These are phyloP conservation scores for Volucella zonaria DNA, from an alignment of 2,888 invertebrate species.

Conservation along the genomic window DNA sequence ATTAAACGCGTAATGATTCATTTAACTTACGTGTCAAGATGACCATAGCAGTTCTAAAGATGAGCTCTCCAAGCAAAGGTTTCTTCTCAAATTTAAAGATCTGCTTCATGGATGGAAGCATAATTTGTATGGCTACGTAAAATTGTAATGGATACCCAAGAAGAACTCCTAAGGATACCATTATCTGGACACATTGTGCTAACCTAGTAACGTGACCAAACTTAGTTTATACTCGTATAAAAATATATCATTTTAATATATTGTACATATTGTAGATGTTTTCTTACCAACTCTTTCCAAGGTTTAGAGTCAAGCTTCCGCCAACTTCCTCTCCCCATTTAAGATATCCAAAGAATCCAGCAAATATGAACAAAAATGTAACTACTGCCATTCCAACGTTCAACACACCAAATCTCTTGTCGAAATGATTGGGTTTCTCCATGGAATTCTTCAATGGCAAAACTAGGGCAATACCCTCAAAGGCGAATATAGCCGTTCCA, in stretches of 20 bases:
- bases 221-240: background rate
- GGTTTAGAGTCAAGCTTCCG: conserved; percentile 94
- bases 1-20: background rate
- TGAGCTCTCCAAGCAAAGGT: conserved; percentile 86
- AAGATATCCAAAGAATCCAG: conserved; percentile 94
- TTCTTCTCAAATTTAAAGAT: conserved; percentile 84
- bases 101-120: conserved; percentile 89
- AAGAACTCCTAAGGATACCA: conserved; percentile 93
- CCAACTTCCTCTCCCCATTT: conserved; percentile 92
- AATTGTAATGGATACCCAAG: conserved; percentile 97
- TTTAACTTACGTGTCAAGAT: conserved; percentile 91
- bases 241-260: background rate
- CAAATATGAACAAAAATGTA: conserved; percentile 88
- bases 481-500: conserved; percentile 97
- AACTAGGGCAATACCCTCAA: conserved; percentile 97
- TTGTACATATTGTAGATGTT: background rate
- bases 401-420: conserved; percentile 91
- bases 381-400: conserved; percentile 95
- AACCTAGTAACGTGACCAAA: conserved; percentile 84
- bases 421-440: conserved; percentile 90
- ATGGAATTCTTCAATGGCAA: conserved; percentile 96
- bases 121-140: conserved; percentile 95
- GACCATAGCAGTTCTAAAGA: conserved; percentile 89
- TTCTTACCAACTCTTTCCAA: conserved; percentile 84
- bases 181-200: conserved; percentile 91